These are phyloP conservation scores for Tyto alba DNA, from an alignment of 2,113 vertebrate genomes.

Conservation along the genomic window DNA sequence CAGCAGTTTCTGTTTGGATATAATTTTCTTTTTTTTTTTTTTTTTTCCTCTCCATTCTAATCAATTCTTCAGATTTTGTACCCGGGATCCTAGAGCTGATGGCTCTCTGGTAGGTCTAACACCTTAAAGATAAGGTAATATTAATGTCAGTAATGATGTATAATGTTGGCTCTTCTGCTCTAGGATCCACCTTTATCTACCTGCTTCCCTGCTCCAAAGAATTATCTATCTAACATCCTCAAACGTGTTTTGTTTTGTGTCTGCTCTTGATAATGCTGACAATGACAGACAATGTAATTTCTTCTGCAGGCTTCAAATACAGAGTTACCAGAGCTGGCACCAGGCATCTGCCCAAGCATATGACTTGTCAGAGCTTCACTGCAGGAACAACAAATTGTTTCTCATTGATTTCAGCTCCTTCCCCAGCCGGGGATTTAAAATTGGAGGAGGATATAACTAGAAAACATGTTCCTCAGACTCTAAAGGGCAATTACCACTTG, in stretches of 20 bases:
- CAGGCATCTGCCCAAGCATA: background rate
- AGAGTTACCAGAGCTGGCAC: background rate
- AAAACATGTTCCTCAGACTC: background rate
- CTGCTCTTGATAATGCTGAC: background rate
- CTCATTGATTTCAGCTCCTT: background rate
- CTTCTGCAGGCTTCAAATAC: background rate
- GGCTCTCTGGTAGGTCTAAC: background rate
- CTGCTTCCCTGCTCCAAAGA: background rate
- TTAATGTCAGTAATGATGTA: background rate
- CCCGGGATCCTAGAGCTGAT: background rate
- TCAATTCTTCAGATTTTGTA: background rate
- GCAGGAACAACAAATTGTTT: background rate
- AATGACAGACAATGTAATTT: constrained; percentile 2
- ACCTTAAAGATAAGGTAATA: background rate
- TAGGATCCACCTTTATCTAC: background rate
- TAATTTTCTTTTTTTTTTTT: background rate
- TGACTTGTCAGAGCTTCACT: background rate
- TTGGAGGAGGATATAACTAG: background rate
- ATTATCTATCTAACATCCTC: background rate
- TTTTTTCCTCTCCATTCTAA: background rate
- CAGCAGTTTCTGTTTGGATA: background rate
- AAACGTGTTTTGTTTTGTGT: background rate
- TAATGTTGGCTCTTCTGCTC: background rate
- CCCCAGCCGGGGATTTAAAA: background rate
- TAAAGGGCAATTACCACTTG: background rate